These are phyloP conservation scores for Leptopilina syphax DNA, from an alignment of 2,888 invertebrate genomes.

Conservation along the genomic window DNA sequence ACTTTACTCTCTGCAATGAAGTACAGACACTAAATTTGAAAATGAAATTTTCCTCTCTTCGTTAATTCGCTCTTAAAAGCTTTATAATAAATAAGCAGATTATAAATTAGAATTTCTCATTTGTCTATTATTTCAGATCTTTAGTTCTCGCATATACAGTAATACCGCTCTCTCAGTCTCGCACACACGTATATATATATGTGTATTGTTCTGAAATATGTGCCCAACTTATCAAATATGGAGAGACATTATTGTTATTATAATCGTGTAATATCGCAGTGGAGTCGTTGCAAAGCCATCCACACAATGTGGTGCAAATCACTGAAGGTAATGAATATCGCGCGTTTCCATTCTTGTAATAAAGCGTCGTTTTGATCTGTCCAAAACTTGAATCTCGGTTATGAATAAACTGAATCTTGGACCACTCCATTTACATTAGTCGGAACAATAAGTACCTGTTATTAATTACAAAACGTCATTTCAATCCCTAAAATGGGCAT, in stretches of 20 bases:
- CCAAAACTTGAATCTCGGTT: background rate
- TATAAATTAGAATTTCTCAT: background rate
- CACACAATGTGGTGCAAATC: constrained; percentile 3
- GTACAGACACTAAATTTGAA: no score
- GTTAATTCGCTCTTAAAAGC: no score
- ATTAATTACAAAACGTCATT: constrained; percentile 23
- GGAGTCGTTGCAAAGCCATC: background rate
- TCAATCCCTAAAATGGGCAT: background rate
- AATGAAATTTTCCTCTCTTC: no score
- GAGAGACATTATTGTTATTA: constrained; percentile 16
- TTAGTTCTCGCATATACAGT: background rate
- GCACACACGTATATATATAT: no score
- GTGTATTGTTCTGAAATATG: constrained; percentile 16
- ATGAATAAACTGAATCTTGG: constrained; percentile 21
- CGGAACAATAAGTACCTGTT: background rate
- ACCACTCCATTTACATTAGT: constrained; percentile 14
- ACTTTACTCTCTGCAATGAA: no score
- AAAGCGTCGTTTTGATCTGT: constrained; percentile 13
- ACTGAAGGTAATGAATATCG: constrained; percentile 23
- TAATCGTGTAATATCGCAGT: background rate
- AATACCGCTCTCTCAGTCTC: no score
- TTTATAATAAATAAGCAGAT: no score
- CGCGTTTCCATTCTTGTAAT: constrained; percentile 2
- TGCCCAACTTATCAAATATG: background rate
- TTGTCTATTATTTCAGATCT: background rate